Evolutionary conservation across 2,113 vertebrate genomes (phyloP), one percentile per base, ranked within the genome.

Genomic region (Mohoua ochrocephala): DNA sequence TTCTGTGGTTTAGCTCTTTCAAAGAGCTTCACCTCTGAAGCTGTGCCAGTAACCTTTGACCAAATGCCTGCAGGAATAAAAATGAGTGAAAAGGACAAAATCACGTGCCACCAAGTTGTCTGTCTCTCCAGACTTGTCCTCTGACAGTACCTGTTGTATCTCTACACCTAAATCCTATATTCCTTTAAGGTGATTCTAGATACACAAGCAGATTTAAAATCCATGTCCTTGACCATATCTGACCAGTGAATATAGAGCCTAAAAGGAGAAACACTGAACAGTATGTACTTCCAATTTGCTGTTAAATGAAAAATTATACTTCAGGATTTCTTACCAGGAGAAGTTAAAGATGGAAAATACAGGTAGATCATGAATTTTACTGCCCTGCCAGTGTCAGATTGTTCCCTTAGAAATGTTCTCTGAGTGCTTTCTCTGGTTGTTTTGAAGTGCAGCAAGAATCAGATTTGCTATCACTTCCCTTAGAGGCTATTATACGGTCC

Each of bases 31-130:
- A 87, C 82, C 85, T 94, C 39, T 88, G 87, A 94, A 93, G 50
- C 60, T 81, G 30, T 94, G 84, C 91, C 93, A 91, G 54, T 90
- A 91, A 63, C 67, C 54, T 94, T 93, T 96, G 82, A 73, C 84
- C 67, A 73, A 41, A 64, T 41, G 56, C 77, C 93, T 87, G 52
- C 45, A 73, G 45, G n/a, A 61, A 63, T 90, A 75, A 87, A 93
- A 90, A 73, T 53, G 42, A 91, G 49, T 50, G 42, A 74, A 77
- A 83, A 90, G 63, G 49, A 22, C 63, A 85, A 49, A 91, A 71
- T 79, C 57, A 52, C 0, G 0, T 91, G 67, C 33, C 75, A 57
- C 37, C n/a, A 69, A 45, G 31, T 79, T 42, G 28, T 57, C n/a
- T 91, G 9, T 68, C 44, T 85, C 24, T 68, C 33, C 5, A 56